Conservation (phyloP, 2,888 invertebrate species). For the Vanessa cardui region DNA sequence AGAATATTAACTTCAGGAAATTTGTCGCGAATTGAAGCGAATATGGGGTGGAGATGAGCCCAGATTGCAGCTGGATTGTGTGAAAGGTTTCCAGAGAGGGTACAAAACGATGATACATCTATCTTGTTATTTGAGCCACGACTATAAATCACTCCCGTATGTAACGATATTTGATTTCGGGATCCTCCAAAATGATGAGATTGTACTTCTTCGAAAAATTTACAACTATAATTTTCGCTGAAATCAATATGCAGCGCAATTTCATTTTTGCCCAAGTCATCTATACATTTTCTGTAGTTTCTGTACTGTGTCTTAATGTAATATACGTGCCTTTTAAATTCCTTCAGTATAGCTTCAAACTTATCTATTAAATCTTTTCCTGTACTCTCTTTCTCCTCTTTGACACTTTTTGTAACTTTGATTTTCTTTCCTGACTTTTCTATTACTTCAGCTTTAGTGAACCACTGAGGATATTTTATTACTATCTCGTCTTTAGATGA, state of each 20-base stretch:
- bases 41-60: too few relatives aligned
- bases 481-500: too few relatives aligned
- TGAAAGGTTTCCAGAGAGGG: too few relatives aligned
- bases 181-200: slow-evolving; percentile 2
- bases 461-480: too few relatives aligned
- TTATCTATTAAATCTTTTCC: too few relatives aligned
- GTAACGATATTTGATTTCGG: not conserved
- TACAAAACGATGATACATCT: too few relatives aligned
- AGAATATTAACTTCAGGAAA: not conserved
- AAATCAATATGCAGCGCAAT: not conserved
- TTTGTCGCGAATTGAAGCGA: not conserved
- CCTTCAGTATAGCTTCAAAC: too few relatives aligned
- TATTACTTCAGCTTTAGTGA: too few relatives aligned
- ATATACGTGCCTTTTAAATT: not conserved
- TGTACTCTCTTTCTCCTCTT: too few relatives aligned
- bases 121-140: too few relatives aligned
- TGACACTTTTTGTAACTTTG: not conserved
- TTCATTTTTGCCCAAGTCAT: not conserved
- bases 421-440: not conserved
- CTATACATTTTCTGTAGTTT: not conserved
- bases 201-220: not conserved
- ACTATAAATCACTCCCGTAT: not conserved
- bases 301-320: not conserved
- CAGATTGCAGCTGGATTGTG: too few relatives aligned
- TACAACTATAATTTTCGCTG: not conserved